Percentiles rank a stretch among this genome's conserved stretches.
Evolutionary conservation across 2,888 invertebrate genomes (phyloP).

Genomic region (Entomobrya proxima): DNA sequence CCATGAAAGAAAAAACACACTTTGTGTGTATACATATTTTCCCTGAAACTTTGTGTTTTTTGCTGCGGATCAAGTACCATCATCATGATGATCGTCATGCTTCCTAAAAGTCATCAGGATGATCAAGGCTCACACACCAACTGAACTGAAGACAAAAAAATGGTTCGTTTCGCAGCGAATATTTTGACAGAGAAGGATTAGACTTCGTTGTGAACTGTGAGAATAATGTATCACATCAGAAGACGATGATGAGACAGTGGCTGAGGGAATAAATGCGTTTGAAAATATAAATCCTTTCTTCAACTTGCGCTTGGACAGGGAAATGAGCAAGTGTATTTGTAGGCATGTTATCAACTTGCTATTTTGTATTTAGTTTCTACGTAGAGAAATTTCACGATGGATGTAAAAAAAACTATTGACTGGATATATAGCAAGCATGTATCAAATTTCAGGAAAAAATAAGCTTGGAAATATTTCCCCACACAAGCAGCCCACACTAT

Average conservation of each 20-base stretch:
- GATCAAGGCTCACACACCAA: no score
- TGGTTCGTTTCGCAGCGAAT: constrained; percentile 45
- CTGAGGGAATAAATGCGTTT: not conserved
- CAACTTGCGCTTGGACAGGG: not conserved
- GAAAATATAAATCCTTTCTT: not conserved
- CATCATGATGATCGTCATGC: not conserved
- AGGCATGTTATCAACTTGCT: no score
- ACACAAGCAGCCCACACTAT: not conserved
- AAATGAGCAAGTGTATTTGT: no score
- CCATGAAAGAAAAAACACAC: not conserved
- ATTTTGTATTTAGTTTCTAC: no score
- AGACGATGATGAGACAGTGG: not conserved
- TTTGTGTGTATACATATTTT: not conserved
- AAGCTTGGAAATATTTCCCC: no score
- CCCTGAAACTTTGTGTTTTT: not conserved
- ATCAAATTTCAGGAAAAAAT: no score
- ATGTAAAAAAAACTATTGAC: no score
- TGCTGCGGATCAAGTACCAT: constrained; percentile 23
- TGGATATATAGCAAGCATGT: no score
- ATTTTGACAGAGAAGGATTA: constrained; percentile 57
- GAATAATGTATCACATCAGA: constrained; percentile 10
- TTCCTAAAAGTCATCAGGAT: no score
- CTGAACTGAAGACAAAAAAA: not conserved
- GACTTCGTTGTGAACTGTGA: constrained; percentile 17
- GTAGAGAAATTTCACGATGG: no score